Evolutionary conservation across 1,140 invertebrate genomes (phyloP).

Genomic region (Orius insidiosus): DNA sequence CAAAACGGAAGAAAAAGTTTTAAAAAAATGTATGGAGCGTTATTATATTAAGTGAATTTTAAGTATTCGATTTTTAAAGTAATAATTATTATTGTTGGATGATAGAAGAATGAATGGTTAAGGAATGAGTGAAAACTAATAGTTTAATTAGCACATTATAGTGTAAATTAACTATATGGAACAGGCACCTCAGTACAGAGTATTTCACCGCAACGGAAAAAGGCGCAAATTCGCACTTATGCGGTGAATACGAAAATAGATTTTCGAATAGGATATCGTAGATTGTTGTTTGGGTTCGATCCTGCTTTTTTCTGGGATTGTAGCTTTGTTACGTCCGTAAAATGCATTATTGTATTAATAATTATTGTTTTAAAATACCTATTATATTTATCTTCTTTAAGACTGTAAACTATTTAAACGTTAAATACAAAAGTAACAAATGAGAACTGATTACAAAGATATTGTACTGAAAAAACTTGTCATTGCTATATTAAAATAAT

Average conservation of each 20-base stretch:
- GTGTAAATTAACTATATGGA: neutral
- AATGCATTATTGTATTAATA: slow-evolving; percentile 5
- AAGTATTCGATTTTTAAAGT: slow-evolving; percentile 2
- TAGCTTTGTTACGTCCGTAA: slow-evolving; percentile 11
- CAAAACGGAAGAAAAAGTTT: slow-evolving; percentile 1
- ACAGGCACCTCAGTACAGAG: slow-evolving; percentile 16
- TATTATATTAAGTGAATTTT: neutral
- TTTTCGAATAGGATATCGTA: slow-evolving; percentile 12
- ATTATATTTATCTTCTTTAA: slow-evolving; percentile 12
- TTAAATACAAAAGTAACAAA: slow-evolving; percentile 7
- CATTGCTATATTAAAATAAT: slow-evolving; percentile 14
- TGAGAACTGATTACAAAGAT: slow-evolving; percentile 13
- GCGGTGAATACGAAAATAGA: slow-evolving; percentile 3
- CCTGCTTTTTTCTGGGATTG: slow-evolving; percentile 4
- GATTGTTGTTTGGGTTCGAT: slow-evolving; percentile 6
- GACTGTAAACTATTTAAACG: slow-evolving; percentile 14
- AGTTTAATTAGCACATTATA: slow-evolving; percentile 1
- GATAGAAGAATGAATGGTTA: neutral
- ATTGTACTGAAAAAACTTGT: slow-evolving; percentile 15
- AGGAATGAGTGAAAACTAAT: neutral
- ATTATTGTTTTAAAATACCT: slow-evolving; percentile 6
- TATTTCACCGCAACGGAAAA: slow-evolving; percentile 6
- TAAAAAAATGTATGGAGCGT: neutral
- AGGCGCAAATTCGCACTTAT: neutral
- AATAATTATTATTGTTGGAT: slow-evolving; percentile 3